A percentile compares a stretch with the other conserved stretches of the same genome.
phyloP scores from a whole-genome alignment of 2,113 vertebrate species.

The Menura novaehollandiae region DNA sequence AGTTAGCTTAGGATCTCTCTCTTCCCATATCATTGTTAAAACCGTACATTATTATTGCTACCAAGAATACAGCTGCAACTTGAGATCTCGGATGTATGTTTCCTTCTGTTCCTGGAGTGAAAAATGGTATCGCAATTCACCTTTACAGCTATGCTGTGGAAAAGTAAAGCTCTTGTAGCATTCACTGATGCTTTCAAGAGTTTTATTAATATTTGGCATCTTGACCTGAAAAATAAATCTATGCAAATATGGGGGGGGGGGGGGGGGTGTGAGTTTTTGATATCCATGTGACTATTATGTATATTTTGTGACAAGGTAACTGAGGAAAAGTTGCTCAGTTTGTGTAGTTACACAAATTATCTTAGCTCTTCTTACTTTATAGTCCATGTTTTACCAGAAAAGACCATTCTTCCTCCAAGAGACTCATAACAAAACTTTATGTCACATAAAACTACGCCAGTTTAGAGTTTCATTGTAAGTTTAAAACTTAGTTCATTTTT shows the following conservation, averaged over 20 bases:
- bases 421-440: not conserved
- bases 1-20: not conserved
- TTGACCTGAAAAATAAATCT: not conserved
- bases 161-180: not conserved
- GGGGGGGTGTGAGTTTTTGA: not conserved
- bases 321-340: not conserved
- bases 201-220: not conserved
- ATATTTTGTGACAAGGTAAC: not conserved
- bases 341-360: not conserved
- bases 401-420: not conserved
- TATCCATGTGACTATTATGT: not conserved
- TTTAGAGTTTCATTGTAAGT: not conserved
- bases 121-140: not conserved
- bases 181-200: not conserved
- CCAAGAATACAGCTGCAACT: not conserved
- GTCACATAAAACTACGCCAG: not conserved
- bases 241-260: not conserved
- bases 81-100: not conserved
- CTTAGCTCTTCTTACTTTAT: not conserved
- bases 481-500: not conserved
- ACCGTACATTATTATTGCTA: not conserved
- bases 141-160: not conserved
- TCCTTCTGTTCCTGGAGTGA: not conserved
- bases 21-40: not conserved
- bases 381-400: not conserved